Evolutionary conservation across 64 coral and sea anemone genomes (phyloP).

Genomic region (Stylophora pistillata): DNA sequence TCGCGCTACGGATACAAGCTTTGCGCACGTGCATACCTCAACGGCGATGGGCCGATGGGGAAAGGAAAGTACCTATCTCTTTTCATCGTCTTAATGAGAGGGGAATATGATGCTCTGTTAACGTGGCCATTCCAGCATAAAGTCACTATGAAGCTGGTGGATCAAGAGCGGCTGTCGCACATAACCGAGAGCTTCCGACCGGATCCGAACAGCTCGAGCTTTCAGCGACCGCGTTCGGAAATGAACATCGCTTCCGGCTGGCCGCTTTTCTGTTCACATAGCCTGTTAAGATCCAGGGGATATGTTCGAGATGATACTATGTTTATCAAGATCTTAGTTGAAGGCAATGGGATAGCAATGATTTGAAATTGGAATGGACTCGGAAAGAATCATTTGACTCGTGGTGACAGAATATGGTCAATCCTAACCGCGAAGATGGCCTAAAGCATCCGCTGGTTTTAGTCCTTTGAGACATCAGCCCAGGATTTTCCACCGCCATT

Average conservation of each 20-base stretch:
- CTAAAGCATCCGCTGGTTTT: too few relatives aligned
- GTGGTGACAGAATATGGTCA: too few relatives aligned
- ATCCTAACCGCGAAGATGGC: too few relatives aligned
- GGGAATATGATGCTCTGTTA: conserved; percentile 74
- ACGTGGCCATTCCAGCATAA: conserved; percentile 80
- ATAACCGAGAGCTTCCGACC: conserved; percentile 84
- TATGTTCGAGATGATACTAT: conserved; percentile 76
- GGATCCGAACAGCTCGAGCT: conserved; percentile 87
- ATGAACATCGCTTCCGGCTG: conserved; percentile 91
- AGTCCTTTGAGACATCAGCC: too few relatives aligned
- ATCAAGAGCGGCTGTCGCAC: conserved; percentile 42
- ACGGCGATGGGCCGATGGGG: conserved; percentile 74
- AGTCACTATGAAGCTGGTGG: conserved; percentile 77
- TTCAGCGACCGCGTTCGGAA: conserved; percentile 67
- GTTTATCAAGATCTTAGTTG: conserved; percentile 77
- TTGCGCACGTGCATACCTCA: conserved; percentile 75
- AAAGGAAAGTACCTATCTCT: conserved; percentile 74
- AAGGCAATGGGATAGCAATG: conserved; percentile 18
- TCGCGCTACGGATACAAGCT: conserved; percentile 83
- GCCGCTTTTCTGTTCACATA: conserved; percentile 74
- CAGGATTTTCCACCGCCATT: too few relatives aligned
- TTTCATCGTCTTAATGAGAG: conserved; percentile 84
- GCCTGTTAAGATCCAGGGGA: conserved; percentile 45
- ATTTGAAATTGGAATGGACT: background rate
- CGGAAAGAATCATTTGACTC: background rate